Conservation (phyloP, 1,140 invertebrate species). For the Hypothenemus hampei region DNA sequence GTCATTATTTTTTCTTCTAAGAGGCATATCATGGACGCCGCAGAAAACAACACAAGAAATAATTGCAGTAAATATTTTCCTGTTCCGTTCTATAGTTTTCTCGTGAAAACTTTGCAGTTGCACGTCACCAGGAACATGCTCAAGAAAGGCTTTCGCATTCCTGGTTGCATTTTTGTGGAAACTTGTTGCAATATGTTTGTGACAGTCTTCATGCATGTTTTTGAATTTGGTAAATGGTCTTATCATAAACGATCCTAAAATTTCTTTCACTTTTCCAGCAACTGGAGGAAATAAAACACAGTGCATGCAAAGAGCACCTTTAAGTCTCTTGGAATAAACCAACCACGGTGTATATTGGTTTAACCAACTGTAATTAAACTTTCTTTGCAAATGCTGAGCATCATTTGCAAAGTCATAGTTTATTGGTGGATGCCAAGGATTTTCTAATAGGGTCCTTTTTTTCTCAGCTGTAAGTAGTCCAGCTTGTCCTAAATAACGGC, state of each 20-base stretch:
- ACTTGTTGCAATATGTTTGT: not conserved
- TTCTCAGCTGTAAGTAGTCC: conserved; percentile 11
- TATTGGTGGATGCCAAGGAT: conserved; percentile 3
- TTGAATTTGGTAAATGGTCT: conserved; percentile 31
- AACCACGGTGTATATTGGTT: conserved; percentile 34
- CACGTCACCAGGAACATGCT: conserved; percentile 29
- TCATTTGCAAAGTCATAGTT: conserved; percentile 10
- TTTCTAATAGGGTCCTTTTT: conserved; percentile 18
- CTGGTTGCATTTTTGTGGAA: not conserved
- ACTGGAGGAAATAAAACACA: conserved; percentile 34
- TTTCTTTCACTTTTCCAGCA: conserved; percentile 18
- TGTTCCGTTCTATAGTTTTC: conserved; percentile 15
- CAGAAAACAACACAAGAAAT: conserved; percentile 21
- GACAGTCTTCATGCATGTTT: conserved; percentile 30
- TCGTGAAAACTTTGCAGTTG: too few species aligned
- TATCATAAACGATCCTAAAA: conserved; percentile 29
- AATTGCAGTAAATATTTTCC: conserved; percentile 16
- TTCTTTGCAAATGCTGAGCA: conserved; percentile 15
- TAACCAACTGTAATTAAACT: conserved; percentile 29
- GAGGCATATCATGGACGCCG: conserved; percentile 17
- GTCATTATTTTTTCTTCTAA: conserved; percentile 18
- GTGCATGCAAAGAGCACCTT: conserved; percentile 32
- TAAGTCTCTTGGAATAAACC: conserved; percentile 33
- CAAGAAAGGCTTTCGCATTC: conserved; percentile 26
- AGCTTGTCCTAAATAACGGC: conserved; percentile 25